Base-by-base conservation (phyloP, 2,888 invertebrate species). In the Drosophila antonietae region DNA sequence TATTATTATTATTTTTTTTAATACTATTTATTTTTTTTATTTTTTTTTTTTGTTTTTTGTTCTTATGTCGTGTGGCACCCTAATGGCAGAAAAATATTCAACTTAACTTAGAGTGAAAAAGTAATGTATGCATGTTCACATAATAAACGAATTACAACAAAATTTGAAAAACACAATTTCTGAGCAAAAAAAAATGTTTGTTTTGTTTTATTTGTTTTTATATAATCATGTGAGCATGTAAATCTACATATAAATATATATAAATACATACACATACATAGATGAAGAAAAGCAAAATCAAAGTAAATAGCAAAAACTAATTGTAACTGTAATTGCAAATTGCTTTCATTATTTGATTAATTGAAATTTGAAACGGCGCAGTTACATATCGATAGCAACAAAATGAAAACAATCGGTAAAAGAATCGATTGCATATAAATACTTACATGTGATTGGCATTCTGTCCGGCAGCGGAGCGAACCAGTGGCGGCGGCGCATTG, bases 401-500 rank as follows among this genome's bases (percentile, higher is more conserved):
- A 68, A 56, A 52, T 52, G 43, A 68, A 65, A 70, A 44, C 31
- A 56, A 71, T 64, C 52, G 53, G 62, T 69, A 20, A 5, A 20
- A 20, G 20, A 20, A 79, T 66, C 59, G 57, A 70, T 58, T 61
- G 53, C 41, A 20, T 58, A 15, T 20, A 0, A 23, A 35, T 72
- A 91, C 92, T 92, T 90, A 92, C 92, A 92, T 90, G 74, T 92
- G 92, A 85, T 84, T 90, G 68, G 89, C 73, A 75, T 89, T 90
- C 74, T 92, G 92, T 41, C 94, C 94, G 83, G 94, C 93, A 51
- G 94, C 93, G 6, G 91, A 91, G 89, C 94, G 93, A 84, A 94
- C 94, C 69, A 94, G 93, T 55, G 94, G 95, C 67, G 95, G 95
- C 75, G 94, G 95, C 71, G 94, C 93, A 92, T 94, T 94, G n/a